Conservation (phyloP, 1,140 invertebrate genomes). For the Drosophila sulfurigaster region DNA sequence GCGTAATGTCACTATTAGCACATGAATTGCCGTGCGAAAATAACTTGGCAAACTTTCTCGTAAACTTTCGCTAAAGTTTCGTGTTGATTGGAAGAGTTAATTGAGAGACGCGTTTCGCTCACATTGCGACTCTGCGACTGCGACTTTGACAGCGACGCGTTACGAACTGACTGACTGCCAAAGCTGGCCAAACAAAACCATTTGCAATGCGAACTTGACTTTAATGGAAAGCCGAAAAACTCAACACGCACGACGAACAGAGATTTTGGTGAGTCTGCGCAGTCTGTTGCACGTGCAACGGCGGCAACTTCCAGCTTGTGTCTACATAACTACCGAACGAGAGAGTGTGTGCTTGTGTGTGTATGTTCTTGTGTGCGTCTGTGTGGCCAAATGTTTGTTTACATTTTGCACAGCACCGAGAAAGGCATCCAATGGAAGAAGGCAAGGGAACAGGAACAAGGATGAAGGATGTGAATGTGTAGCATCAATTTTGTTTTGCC, state of each 20-base stretch:
- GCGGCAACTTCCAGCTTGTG: conserved; percentile 58
- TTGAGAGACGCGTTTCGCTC: conserved; percentile 17
- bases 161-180: conserved; percentile 67
- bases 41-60: background rate
- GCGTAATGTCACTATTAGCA: conserved; percentile 19
- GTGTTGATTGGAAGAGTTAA: background rate
- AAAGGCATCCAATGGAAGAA: background rate
- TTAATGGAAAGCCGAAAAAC: conserved; percentile 45
- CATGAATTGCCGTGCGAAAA: conserved; percentile 5
- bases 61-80: conserved; percentile 22
- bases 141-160: conserved; percentile 59
- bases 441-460: background rate
- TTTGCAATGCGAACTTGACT: conserved; percentile 53
- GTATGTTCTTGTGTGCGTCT: conserved; percentile 5
- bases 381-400: conserved; percentile 68
- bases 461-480: background rate
- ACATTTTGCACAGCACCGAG: conserved; percentile 63
- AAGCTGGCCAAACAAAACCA: conserved; percentile 33
- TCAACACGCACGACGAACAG: conserved; percentile 40
- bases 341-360: background rate
- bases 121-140: conserved; percentile 36
- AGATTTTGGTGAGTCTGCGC: conserved; percentile 69
- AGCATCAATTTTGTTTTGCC: conserved; percentile 68
- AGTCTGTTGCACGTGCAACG: conserved; percentile 60
- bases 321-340: background rate